Evolutionary conservation across 1,140 invertebrate genomes (phyloP).

Genomic region (Drosophila insularis): DNA sequence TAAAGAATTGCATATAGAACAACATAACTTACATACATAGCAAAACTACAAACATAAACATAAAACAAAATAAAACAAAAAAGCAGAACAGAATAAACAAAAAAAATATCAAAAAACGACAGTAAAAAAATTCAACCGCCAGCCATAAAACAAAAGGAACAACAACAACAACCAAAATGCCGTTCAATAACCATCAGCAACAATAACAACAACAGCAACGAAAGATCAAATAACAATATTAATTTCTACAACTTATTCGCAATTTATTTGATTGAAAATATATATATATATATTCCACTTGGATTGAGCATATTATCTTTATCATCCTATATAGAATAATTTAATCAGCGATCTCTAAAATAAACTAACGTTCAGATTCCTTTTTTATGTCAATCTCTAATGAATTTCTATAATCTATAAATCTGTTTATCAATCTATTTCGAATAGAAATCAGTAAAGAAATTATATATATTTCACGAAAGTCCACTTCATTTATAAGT

Average conservation of each 20-base stretch:
- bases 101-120: constrained; percentile 8
- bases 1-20: constrained; percentile 55
- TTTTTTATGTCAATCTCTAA: too few relatives aligned
- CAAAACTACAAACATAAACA: constrained; percentile 37
- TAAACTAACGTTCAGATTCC: too few relatives aligned
- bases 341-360: too few relatives aligned
- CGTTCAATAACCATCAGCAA: constrained; percentile 31
- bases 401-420: too few relatives aligned
- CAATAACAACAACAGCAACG: constrained; percentile 49
- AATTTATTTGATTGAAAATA: not conserved
- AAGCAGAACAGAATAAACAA: constrained; percentile 30
- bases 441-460: too few relatives aligned
- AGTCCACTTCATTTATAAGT: too few relatives aligned
- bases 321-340: not conserved
- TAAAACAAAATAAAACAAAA: too few relatives aligned
- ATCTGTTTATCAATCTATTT: too few relatives aligned
- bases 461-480: too few relatives aligned
- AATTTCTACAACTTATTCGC: not conserved
- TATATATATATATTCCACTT: not conserved
- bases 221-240: constrained; percentile 48
- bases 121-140: constrained; percentile 39
- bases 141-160: constrained; percentile 37
- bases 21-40: constrained; percentile 71
- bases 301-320: not conserved
- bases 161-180: constrained; percentile 24